These are phyloP conservation scores for Psittacula echo DNA, from an alignment of 2,797 vertebrate species.

Conservation along the genomic window DNA sequence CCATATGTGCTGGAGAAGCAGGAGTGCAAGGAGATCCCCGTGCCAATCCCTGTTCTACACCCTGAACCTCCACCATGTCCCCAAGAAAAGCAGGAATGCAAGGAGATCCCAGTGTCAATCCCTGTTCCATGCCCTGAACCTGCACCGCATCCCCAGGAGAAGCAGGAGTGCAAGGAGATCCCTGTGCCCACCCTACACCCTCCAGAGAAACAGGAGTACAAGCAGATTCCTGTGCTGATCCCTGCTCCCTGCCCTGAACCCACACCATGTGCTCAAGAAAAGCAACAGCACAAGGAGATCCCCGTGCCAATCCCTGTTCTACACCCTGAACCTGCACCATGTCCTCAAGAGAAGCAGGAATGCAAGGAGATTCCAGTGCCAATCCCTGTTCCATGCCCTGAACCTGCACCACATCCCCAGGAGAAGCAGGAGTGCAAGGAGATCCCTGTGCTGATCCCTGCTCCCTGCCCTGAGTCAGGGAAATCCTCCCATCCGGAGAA, in stretches of 20 bases:
- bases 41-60: background rate
- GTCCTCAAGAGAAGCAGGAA: background rate
- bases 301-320: background rate
- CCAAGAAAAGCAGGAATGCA: background rate
- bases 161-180: background rate
- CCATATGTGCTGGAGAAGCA: background rate
- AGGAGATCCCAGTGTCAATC: background rate
- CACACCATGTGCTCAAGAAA: background rate
- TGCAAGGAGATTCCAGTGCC: background rate
- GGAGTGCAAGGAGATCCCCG: background rate
- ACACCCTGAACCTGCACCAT: background rate
- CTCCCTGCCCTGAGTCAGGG: background rate
- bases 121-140: background rate
- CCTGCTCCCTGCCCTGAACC: background rate
- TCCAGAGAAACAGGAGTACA: background rate
- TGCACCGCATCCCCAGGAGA: background rate
- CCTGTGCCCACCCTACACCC: background rate
- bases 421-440: background rate
- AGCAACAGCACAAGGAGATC: background rate
- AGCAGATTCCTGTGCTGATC: background rate
- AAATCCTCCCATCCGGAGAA: background rate
- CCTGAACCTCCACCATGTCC: background rate
- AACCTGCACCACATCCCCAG: fast-evolving
- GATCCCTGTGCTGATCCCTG: background rate
- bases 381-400: background rate